These are phyloP conservation scores for Saguinus midas DNA, from an alignment of 2,113 vertebrate genomes.

Conservation along the genomic window DNA sequence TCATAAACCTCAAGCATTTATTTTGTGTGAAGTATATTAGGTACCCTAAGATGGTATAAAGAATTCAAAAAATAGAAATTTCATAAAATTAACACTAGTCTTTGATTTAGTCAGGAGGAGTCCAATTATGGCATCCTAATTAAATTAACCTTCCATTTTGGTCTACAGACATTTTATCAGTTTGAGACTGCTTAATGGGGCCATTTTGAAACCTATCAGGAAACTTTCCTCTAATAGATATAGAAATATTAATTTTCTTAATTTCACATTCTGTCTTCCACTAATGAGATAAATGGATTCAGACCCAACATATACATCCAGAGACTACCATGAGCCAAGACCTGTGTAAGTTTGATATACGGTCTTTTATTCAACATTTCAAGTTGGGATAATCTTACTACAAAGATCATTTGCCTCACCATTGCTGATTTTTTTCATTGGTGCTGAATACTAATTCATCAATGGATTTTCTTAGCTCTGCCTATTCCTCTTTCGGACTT, in stretches of 20 bases:
- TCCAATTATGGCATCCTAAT: not conserved
- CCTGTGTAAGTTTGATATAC: not conserved
- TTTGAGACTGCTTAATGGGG: not conserved
- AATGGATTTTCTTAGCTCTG: not conserved
- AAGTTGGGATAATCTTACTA: not conserved
- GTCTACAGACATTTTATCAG: not conserved
- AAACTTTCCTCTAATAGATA: constrained; percentile 3
- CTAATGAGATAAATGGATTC: constrained; percentile 24
- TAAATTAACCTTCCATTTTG: constrained; percentile 45
- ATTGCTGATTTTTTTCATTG: not conserved
- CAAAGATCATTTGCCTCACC: not conserved
- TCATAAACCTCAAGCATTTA: not conserved
- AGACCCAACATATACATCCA: not conserved
- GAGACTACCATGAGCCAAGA: not conserved
- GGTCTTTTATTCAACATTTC: not conserved
- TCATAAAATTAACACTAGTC: constrained; percentile 21
- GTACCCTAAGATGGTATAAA: not conserved
- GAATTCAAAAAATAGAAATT: not conserved
- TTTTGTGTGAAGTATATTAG: not conserved
- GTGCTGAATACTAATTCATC: not conserved
- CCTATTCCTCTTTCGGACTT: not conserved
- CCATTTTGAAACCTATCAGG: not conserved
- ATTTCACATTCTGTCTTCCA: constrained; percentile 39
- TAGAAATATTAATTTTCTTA: constrained; percentile 41
- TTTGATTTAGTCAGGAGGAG: constrained; percentile 38